These are phyloP conservation scores for Hypanus sabinus DNA, from an alignment of 2,113 vertebrate genomes.

Conservation along the genomic window DNA sequence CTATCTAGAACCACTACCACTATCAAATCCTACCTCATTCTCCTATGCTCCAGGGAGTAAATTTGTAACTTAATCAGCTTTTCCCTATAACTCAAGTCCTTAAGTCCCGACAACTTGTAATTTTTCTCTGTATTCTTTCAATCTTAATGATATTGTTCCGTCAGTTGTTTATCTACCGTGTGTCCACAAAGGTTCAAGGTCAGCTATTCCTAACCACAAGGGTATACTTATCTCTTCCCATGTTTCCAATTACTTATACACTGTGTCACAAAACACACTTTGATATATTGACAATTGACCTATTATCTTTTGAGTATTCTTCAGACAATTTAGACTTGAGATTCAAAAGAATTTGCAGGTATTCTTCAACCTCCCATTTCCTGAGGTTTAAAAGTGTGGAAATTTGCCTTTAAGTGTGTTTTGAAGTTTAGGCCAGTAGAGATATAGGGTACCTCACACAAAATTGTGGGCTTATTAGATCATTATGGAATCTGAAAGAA, in stretches of 20 bases:
- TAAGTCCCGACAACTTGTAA: too few relatives aligned
- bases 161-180: background rate
- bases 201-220: background rate
- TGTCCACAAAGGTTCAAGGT: background rate
- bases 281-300: background rate
- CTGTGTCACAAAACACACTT: background rate
- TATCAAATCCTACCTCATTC: too few relatives aligned
- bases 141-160: too few relatives aligned
- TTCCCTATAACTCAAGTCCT: too few relatives aligned
- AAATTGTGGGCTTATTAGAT: too few relatives aligned
- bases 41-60: too few relatives aligned
- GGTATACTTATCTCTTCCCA: background rate
- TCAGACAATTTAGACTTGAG: background rate
- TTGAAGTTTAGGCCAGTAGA: background rate
- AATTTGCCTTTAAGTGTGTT: background rate
- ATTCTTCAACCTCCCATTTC: background rate
- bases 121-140: too few relatives aligned
- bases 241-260: background rate
- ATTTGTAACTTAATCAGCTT: too few relatives aligned
- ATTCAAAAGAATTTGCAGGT: background rate
- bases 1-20: too few relatives aligned
- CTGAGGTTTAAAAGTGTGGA: background rate
- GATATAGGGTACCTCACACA: background rate
- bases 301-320: background rate
- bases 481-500: too few relatives aligned